Evolutionary conservation across 1,140 invertebrate genomes (phyloP).

Genomic region (Microvelia longipes): DNA sequence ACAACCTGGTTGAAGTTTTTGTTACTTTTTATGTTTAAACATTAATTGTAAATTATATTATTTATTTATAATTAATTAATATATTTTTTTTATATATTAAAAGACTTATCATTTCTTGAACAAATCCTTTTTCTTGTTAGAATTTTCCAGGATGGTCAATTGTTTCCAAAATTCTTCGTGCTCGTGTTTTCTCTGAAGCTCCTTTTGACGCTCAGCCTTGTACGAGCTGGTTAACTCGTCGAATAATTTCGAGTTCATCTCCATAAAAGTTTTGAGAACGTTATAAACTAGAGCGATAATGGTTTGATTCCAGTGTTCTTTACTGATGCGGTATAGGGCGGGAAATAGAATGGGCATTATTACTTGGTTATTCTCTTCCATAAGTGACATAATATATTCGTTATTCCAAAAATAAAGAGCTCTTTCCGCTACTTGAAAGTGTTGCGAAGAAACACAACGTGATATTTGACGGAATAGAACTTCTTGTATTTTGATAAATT

Average conservation of each 20-base stretch:
- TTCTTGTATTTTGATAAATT: conserved; percentile 96
- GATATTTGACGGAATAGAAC: conserved; percentile 93
- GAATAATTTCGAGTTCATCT: conserved; percentile 99
- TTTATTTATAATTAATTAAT: no score
- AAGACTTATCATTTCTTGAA: conserved; percentile 15
- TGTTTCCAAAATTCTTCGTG: conserved; percentile 88
- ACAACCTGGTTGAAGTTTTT: no score
- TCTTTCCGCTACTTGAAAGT: conserved; percentile 76
- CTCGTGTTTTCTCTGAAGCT: conserved; percentile 87
- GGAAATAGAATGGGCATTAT: conserved; percentile 94
- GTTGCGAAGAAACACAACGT: conserved; percentile 95
- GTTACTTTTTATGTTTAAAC: no score
- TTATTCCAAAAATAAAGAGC: conserved; percentile 92
- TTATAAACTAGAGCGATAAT: conserved; percentile 98
- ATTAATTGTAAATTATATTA: no score
- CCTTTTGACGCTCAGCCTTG: conserved; percentile 94
- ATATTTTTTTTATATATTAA: no score
- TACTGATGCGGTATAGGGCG: conserved; percentile 91
- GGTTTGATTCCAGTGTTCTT: conserved; percentile 99
- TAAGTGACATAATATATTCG: conserved; percentile 88
- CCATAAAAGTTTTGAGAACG: conserved; percentile 98
- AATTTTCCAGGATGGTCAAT: conserved; percentile 66
- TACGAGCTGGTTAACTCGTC: conserved; percentile 96
- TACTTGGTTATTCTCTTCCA: conserved; percentile 80
- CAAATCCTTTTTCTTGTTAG: conserved; percentile 23